These are phyloP conservation scores for Ellobium chinense DNA, from an alignment of 2,888 invertebrate species.

Conservation along the genomic window DNA sequence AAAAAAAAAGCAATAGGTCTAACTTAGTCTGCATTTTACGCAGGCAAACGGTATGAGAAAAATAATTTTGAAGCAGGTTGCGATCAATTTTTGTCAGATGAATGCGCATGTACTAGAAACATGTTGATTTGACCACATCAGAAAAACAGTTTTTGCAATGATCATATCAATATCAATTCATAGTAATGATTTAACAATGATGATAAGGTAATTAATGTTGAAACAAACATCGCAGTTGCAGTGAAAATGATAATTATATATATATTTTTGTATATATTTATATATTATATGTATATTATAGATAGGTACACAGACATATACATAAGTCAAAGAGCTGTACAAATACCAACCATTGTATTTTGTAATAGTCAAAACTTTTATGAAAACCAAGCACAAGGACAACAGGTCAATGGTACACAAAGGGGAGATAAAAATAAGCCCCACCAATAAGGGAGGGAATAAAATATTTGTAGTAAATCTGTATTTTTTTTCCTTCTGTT, in stretches of 20 bases:
- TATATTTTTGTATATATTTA: slow-evolving; percentile 71
- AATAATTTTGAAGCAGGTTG: background rate
- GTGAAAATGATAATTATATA: slow-evolving; percentile 37
- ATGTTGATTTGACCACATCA: background rate
- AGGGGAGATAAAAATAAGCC: background rate
- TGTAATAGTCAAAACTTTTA: slow-evolving; percentile 45
- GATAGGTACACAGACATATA: slow-evolving; percentile 50
- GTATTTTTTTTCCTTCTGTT: too few relatives aligned
- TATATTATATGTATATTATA: slow-evolving; percentile 47
- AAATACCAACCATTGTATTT: slow-evolving; percentile 60
- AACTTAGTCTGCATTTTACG: too few relatives aligned
- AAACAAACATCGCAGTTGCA: slow-evolving; percentile 12
- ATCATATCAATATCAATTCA: too few relatives aligned
- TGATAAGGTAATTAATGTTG: background rate
- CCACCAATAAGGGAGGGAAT: too few relatives aligned
- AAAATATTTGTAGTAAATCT: too few relatives aligned
- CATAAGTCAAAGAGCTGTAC: slow-evolving; percentile 65
- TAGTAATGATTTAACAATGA: background rate
- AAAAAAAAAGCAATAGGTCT: too few relatives aligned
- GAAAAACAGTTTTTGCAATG: background rate
- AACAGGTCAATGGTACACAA: slow-evolving; percentile 40
- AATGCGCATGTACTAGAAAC: background rate
- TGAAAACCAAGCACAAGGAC: slow-evolving; percentile 32
- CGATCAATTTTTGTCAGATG: background rate
- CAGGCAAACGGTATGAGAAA: too few relatives aligned